A percentile compares a stretch with the other conserved stretches of the same genome.
These are phyloP conservation scores for Drosophila nr. perissopoda DNA, from an alignment of 2,888 invertebrate species.

Conservation along the genomic window DNA sequence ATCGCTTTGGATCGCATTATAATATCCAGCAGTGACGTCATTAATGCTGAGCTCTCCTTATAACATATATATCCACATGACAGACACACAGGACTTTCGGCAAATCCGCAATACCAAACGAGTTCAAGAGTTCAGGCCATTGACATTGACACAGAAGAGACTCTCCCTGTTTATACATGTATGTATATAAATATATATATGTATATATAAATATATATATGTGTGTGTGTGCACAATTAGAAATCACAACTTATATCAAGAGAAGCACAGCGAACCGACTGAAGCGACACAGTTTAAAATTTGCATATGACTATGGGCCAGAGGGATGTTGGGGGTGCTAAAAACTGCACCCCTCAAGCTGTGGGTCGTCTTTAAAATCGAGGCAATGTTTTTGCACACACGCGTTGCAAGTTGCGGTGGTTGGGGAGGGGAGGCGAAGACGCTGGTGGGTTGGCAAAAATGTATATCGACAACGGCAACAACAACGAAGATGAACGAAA, in stretches of 20 bases:
- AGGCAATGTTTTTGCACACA: slow-evolving; percentile 49
- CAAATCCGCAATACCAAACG: slow-evolving; percentile 15
- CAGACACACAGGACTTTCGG: slow-evolving; percentile 10
- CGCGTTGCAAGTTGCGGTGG: slow-evolving; percentile 38
- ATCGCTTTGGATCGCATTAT: slow-evolving; percentile 85
- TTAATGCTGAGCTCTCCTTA: slow-evolving; percentile 58
- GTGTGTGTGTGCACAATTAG: slow-evolving; percentile 58
- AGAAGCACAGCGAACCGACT: slow-evolving; percentile 43
- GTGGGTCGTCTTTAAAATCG: slow-evolving; percentile 48
- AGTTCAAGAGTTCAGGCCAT: slow-evolving; percentile 61
- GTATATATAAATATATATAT: no score
- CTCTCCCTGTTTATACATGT: background rate
- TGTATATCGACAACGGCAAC: slow-evolving; percentile 13
- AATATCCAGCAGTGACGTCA: slow-evolving; percentile 82
- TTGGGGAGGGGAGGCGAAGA: background rate
- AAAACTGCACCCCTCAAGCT: background rate
- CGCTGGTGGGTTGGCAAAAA: slow-evolving; percentile 3
- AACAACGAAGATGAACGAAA: slow-evolving; percentile 12
- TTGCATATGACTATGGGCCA: slow-evolving; percentile 52
- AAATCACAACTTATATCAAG: slow-evolving; percentile 68
- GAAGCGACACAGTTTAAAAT: slow-evolving; percentile 66
- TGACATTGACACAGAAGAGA: slow-evolving; percentile 68
- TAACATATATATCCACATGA: slow-evolving; percentile 35
- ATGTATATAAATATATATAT: background rate
- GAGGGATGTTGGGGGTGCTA: background rate